Percentiles rank a stretch among this genome's conserved stretches.
phyloP scores from a whole-genome alignment of 1,140 invertebrate species.

The Drosophila rhopaloa region DNA sequence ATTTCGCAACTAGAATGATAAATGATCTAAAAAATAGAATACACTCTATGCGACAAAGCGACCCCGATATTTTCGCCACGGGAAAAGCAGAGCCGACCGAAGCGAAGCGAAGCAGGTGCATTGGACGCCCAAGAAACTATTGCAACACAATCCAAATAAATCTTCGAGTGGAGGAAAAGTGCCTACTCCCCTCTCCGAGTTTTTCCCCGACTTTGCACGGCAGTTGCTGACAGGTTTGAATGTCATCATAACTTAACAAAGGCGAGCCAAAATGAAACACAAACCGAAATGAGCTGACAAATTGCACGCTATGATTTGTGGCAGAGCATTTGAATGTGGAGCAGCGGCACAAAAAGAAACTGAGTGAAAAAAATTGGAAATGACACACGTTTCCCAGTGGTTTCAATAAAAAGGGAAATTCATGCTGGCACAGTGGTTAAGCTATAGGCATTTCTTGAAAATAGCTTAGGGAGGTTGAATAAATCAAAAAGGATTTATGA shows the following conservation, averaged over 20 bases:
- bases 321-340: constrained; percentile 62
- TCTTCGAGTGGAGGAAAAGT: constrained; percentile 50
- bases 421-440: constrained; percentile 15
- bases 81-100: constrained; percentile 10
- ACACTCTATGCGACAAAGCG: constrained; percentile 39
- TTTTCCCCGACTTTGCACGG: constrained; percentile 22
- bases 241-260: constrained; percentile 75
- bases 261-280: constrained; percentile 48
- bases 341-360: constrained; percentile 28
- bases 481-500: background rate
- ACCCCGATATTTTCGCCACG: constrained; percentile 48
- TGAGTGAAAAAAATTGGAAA: constrained; percentile 10
- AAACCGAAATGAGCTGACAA: constrained; percentile 75
- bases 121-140: constrained; percentile 44
- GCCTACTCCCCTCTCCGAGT: constrained; percentile 6
- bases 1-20: constrained; percentile 72
- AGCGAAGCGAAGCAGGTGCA: constrained; percentile 58
- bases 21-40: constrained; percentile 50
- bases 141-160: constrained; percentile 73
- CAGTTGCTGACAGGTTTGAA: constrained; percentile 68
- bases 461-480: background rate
- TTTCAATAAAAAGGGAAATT: constrained; percentile 29
- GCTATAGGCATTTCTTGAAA: background rate
- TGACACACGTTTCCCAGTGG: constrained; percentile 25
- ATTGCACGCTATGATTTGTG: constrained; percentile 66